Evolutionary conservation across 2,888 invertebrate genomes (phyloP), one percentile per base, ranked within the genome.

Genomic region (Oscheius onirici): DNA sequence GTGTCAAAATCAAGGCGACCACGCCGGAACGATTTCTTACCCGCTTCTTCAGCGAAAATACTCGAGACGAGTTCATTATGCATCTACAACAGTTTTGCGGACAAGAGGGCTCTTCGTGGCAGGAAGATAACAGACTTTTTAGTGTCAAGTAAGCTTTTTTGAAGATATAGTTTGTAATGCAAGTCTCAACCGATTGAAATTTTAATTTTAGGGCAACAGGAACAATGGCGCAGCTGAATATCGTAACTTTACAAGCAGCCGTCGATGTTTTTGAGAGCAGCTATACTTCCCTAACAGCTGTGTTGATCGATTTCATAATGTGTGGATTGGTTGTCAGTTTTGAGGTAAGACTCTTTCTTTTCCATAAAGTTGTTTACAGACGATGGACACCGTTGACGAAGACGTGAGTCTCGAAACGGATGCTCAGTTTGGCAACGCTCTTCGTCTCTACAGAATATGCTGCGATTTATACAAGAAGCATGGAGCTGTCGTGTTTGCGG

Each of bases 241-340:
- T 52, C 1, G 17, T 54, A 20, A 26, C 28, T 17, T 41, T 66
- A 20, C 51, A 66, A 40, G 52, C 66, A 11, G 66, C 66, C 22
- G 8, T 3, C 10, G n/a, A 28, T 8, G 28, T 24, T 13, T 17
- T 60, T n/a, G 10, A 6, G 15, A 51, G 8, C 15, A 11, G 40
- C 11, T 60, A 28, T 46, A 28, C 34, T 5, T 24, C 20, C n/a
- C 11, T 57, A 8, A n/a, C 17, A 11, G 3, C 58, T 3, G 60
- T 40, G 22, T 43, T 72, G 8, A 40, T 70, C 10, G 79, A 79
- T 55, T 76, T 70, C 49, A n/a, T 72, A 26, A 54, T 77, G 11
- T 77, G 77, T 52, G 77, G 77, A 49, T 44, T 77, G 17, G 74
- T 77, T 10, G 69, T 73, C 0, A 54, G 70, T 34, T 63, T 79